Base-by-base conservation (phyloP, 2,113 vertebrate genomes). In the Sakesphorus luctuosus region DNA sequence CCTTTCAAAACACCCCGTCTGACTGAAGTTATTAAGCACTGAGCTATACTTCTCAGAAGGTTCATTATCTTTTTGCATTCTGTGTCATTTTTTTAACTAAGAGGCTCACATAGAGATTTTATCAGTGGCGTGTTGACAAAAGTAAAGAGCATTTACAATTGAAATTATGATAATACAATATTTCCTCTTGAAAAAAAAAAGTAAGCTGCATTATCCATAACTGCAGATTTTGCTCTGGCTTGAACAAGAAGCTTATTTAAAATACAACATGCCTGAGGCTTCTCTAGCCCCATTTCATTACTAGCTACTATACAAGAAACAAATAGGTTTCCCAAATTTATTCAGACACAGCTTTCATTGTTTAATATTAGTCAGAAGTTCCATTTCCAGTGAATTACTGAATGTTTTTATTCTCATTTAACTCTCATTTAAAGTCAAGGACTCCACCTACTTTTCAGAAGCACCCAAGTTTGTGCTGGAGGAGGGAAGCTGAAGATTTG, bases 101-200 rank as follows among this genome's bases (percentile, higher is more conserved):
- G 71, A 84, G 74, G 84, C 49, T 93, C 84, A 75, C 65, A 29
- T 0, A 35, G 35, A 93, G 81, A 96, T 91, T 63, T 90, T 95
- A 93, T 83, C 67, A 73, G n/a, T 4, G 23, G 46, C 53, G 55
- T 72, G 68, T 49, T 90, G 89, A 91, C 56, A 91, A 92, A 69
- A 93, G 63, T 66, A 90, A 92, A 92, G 72, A 86, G 63, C 87
- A 84, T 80, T 93, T 94, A 94, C 89, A 95, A 93, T 87, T 83
- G 93, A 87, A 96, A 94, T 96, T 87, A 97, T 90, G 86, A 81
- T 89, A 89, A 93, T 92, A 86, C 8, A 85, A 80, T 95, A 82
- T 95, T 89, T 94, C 82, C 35, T 93, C 77, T 77, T 89, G 67
- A 91, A 95, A 96, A 66, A 66, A 82, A 92, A 92, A 58, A 52